Percentiles rank a stretch among this genome's conserved stretches.
Conservation (phyloP, 1,140 invertebrate genomes). For the Palaemon carinicauda region DNA sequence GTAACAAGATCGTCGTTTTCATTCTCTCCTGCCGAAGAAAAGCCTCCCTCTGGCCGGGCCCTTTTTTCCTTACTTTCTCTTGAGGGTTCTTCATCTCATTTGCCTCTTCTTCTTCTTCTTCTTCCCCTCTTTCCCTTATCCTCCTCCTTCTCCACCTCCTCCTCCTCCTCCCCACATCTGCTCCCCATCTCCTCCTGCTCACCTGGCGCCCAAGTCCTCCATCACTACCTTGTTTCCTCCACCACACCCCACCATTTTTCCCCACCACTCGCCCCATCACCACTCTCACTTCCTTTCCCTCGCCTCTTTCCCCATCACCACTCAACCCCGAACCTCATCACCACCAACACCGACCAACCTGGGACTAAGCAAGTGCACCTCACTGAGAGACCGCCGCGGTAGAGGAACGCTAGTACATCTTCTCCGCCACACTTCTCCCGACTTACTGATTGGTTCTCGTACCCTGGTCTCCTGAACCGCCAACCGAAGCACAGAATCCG, state of each 20-base stretch:
- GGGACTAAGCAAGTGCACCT: slow-evolving; percentile 40
- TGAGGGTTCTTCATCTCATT: background rate
- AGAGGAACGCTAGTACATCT: slow-evolving; percentile 37
- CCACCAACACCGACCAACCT: slow-evolving; percentile 33
- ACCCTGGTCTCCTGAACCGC: slow-evolving; percentile 27
- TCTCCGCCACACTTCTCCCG: slow-evolving; percentile 41
- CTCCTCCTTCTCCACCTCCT: background rate
- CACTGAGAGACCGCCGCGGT: slow-evolving; percentile 37
- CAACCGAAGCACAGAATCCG: slow-evolving; percentile 20
- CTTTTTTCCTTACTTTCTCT: background rate
- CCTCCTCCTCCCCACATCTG: background rate
- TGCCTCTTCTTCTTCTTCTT: background rate
- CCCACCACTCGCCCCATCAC: background rate
- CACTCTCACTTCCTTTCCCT: background rate
- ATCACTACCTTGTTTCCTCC: slow-evolving; percentile 45
- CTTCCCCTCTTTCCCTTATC: background rate
- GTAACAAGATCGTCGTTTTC: no score
- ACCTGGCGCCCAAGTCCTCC: background rate
- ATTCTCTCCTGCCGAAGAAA: no score
- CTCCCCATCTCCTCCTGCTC: background rate
- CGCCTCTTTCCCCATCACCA: background rate
- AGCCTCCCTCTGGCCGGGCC: background rate
- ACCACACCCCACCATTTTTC: background rate
- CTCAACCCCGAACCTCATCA: background rate
- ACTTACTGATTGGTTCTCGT: slow-evolving; percentile 45